Conservation (phyloP, 2,888 invertebrate species). For the Eurois occulta region DNA sequence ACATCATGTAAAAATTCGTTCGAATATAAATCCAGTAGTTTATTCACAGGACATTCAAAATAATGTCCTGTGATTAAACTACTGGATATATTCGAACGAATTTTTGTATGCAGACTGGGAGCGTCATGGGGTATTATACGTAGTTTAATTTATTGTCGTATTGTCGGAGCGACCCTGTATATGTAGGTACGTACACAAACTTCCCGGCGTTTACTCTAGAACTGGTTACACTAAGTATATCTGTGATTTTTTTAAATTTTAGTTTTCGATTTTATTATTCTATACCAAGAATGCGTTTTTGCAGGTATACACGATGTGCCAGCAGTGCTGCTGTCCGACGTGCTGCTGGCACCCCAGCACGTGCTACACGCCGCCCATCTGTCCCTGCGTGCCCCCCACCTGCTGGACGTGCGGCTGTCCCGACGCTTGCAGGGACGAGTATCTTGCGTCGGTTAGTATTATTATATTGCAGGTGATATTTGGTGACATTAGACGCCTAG, state of each 20-base stretch:
- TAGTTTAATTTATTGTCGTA: too few relatives aligned
- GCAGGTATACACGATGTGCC: conserved; percentile 86
- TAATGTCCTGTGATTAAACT: too few relatives aligned
- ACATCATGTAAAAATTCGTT: too few relatives aligned
- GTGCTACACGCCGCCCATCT: conserved; percentile 76
- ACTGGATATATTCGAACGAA: too few relatives aligned
- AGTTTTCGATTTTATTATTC: neutral
- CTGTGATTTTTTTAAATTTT: neutral
- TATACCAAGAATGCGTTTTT: neutral
- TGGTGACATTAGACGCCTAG: too few relatives aligned
- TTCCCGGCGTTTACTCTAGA: neutral
- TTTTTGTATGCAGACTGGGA: too few relatives aligned
- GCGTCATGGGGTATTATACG: too few relatives aligned
- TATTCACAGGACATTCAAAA: too few relatives aligned
- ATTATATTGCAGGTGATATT: too few relatives aligned
- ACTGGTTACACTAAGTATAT: neutral
- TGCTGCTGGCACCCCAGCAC: conserved; percentile 77
- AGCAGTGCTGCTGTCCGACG: conserved; percentile 76
- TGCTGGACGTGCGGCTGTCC: conserved; percentile 84
- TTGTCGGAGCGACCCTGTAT: too few relatives aligned
- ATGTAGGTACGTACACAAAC: neutral
- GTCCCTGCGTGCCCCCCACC: conserved; percentile 82
- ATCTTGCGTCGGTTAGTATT: conserved; percentile 80
- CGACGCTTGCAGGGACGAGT: conserved; percentile 83
- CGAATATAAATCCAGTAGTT: too few relatives aligned